phyloP scores from a whole-genome alignment of 23 tunicate species.

The Ascidia mentula region DNA sequence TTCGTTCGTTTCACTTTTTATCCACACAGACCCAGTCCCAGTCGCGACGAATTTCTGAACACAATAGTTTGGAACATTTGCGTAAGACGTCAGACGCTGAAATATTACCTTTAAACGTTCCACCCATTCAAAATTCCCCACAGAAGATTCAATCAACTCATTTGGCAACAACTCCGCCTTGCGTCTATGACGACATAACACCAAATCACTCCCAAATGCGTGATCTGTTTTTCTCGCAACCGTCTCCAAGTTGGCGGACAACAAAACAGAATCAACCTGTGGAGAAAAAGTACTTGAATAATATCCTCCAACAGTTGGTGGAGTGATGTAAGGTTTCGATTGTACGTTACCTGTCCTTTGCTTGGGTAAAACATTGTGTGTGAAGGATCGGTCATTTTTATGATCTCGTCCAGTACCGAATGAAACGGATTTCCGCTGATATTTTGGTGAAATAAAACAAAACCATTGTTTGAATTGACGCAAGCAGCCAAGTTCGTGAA shows the following conservation, averaged over 20 bases:
- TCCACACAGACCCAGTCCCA: neutral
- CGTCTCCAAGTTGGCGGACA: neutral
- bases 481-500: neutral
- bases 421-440: neutral
- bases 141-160: neutral
- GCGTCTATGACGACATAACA: neutral
- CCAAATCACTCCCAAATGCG: neutral
- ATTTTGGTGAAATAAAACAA: neutral
- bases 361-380: neutral
- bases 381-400: neutral
- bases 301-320: neutral
- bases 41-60: neutral
- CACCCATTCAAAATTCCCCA: neutral
- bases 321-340: neutral
- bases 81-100: too few species aligned
- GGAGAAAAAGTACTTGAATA: neutral
- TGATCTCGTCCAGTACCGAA: neutral
- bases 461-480: neutral
- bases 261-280: neutral
- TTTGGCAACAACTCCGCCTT: neutral
- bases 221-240: neutral
- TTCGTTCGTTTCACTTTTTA: neutral
- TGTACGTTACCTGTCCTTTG: slow-evolving; percentile 1
- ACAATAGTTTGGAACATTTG: neutral
- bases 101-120: slow-evolving; percentile 6